Base-by-base conservation (phyloP, 1,140 invertebrate genomes). In the Drosophila paulistorum region DNA sequence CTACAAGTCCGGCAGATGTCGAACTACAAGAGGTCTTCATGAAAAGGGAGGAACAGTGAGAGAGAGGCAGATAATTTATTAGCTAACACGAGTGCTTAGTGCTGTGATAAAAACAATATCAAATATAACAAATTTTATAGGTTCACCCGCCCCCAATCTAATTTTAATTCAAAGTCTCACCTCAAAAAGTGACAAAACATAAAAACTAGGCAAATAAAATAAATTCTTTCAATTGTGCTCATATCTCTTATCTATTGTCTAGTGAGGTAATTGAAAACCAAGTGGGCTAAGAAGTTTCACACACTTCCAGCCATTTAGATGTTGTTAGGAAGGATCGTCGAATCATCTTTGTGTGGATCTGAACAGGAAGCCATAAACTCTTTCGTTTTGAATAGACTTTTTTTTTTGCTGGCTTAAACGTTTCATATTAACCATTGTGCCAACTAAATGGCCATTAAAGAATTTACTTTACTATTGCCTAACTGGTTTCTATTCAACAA, bases 11-110 rank as follows among this genome's bases (percentile, higher is more conserved):
- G 2, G 63, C 26, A 11, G 68, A 74, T 30, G 75, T 90, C 0
- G 84, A 91, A 68, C 79, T 91, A 79, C 67, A 84, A 57, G 87
- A 91, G 57, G 68, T 90, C 6, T 80, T 86, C 63, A 65, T 71
- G 17, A 64, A 58, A 1, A 62, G 11, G 30, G 41, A 41, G 0
- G 74, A 76, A 26, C 35, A 64, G 45, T 54, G 30, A 48, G 4
- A 30, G 6, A 30, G n/a, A 11, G 23, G 0, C 2, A 26, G 23
- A 26, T 35, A 39, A 45, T 23, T 30, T 30, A 41, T 60, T 13
- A 45, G 17, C 39, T 54, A 65, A 6, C n/a, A 54, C 23, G 51
- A 54, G 73, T 76, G 74, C 74, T 61, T 77, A 77, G 66, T 57
- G 70, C 74, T 77, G 74, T 77, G 74, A 77, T 77, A 77, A 62